Evolutionary conservation across 2,888 invertebrate species (phyloP), one percentile per base, ranked within the genome.

Genomic region (Meta bourneti): DNA sequence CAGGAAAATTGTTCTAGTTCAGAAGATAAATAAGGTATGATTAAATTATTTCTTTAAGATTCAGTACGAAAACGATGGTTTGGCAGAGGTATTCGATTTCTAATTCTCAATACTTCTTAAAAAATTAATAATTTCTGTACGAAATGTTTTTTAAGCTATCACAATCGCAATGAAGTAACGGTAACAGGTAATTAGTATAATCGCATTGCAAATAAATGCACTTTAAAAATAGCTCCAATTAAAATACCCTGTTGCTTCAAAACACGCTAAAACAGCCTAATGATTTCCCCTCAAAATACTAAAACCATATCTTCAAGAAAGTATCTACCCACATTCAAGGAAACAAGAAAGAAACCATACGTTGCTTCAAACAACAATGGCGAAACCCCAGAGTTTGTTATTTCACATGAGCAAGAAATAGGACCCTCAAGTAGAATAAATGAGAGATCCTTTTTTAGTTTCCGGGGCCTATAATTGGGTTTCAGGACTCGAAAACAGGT

Each of bases 381-480:
- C 54, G 79, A 0, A 34, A 69, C 20, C 34, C 16, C 16, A 13
- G 1, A 34, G 69, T 34, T 79, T 48, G 48, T 13, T 16, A 61
- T 79, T 79, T 48, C 34, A n/a, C 16, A 61, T 34, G 16, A 16
- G 13, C 16, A 34, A 16, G 79, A 61, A 79, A 79, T 61, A 61
- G 6, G 79, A 79, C 54, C 69, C 79, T 11, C 13, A 34, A 34
- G 61, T 34, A 61, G 54, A 79, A 20, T 61, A 79, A 79, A 69
- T 61, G 61, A 20, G 5, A 49, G 54, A 79, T 61, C 9, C 2
- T 61, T 34, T 79, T 61, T 16, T 61, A 61, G 69, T 79, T 79
- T 79, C 19, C 54, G 54, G 19, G 11, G 79, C 52, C 48, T 61
- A 20, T 79, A 79, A 79, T 79, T 79, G 79, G 79, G 79, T 79